Evolutionary conservation across 2,888 invertebrate species (phyloP).

Genomic region (Eugnorisma glareosa): DNA sequence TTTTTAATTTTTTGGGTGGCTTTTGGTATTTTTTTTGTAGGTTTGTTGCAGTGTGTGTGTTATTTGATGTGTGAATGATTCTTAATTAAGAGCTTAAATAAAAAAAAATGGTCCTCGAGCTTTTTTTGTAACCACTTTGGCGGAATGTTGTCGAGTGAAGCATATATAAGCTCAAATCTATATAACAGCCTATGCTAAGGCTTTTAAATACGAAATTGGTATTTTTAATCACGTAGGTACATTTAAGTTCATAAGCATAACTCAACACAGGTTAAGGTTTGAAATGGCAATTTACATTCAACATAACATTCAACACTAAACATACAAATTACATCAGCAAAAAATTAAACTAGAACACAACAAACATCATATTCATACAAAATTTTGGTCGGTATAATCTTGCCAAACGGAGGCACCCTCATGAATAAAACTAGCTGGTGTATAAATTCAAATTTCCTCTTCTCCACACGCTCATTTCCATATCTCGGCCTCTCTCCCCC

Average conservation of each 20-base stretch:
- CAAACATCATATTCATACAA: conserved; percentile 73
- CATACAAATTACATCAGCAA: conserved; percentile 37
- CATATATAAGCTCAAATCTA: not conserved
- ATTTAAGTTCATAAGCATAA: not conserved
- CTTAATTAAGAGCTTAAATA: not conserved
- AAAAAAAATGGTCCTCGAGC: not conserved
- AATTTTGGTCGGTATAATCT: conserved; percentile 78
- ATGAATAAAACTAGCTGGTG: conserved; percentile 89
- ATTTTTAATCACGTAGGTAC: not conserved
- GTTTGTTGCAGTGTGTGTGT: not conserved
- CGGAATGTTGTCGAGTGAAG: too few species aligned
- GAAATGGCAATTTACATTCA: not conserved
- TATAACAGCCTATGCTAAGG: not conserved
- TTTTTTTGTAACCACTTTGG: not conserved
- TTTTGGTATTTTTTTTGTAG: not conserved
- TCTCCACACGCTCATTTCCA: conserved; percentile 89
- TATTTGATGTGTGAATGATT: not conserved
- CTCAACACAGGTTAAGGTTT: not conserved
- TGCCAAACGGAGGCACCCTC: conserved; percentile 79
- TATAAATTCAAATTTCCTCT: conserved; percentile 91
- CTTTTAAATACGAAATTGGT: not conserved
- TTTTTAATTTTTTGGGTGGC: conserved; percentile 4
- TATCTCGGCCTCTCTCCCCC: conserved; percentile 87
- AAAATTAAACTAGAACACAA: conserved; percentile 71
- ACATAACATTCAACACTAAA: conserved; percentile 4